phyloP scores from a whole-genome alignment of 2,888 invertebrate species.

The Aphrophora alni region DNA sequence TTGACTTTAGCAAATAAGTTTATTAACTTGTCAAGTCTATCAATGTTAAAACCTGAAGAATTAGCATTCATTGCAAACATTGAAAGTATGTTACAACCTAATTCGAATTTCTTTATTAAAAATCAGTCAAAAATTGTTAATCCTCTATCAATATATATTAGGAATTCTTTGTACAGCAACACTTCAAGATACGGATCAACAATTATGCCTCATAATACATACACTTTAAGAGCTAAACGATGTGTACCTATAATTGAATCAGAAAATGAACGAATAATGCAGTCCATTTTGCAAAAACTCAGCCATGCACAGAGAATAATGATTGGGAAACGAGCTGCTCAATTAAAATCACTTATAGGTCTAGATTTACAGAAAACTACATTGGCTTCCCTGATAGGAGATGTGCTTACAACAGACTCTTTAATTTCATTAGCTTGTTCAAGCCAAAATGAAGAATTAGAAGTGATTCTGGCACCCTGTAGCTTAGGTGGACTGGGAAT shows the following conservation, averaged over 20 bases:
- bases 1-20: not conserved
- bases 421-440: constrained; percentile 30
- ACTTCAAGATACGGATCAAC: not conserved
- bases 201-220: not conserved
- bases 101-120: not conserved
- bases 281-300: constrained; percentile 25
- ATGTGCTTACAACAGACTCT: constrained; percentile 26
- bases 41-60: not conserved
- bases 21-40: not conserved
- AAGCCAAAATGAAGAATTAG: constrained; percentile 24
- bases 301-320: constrained; percentile 24
- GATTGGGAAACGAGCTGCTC: constrained; percentile 30
- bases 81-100: not conserved
- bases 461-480: constrained; percentile 25
- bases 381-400: constrained; percentile 2
- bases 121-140: not conserved
- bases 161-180: not conserved
- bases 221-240: not conserved
- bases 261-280: not conserved
- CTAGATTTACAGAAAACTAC: not conserved
- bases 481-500: constrained; percentile 28
- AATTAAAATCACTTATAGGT: not conserved
- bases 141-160: not conserved
- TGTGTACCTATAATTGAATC: not conserved
- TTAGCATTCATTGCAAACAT: not conserved